Evolutionary conservation across 2,888 invertebrate species (phyloP).

Genomic region (Patella ulyssiponensis): DNA sequence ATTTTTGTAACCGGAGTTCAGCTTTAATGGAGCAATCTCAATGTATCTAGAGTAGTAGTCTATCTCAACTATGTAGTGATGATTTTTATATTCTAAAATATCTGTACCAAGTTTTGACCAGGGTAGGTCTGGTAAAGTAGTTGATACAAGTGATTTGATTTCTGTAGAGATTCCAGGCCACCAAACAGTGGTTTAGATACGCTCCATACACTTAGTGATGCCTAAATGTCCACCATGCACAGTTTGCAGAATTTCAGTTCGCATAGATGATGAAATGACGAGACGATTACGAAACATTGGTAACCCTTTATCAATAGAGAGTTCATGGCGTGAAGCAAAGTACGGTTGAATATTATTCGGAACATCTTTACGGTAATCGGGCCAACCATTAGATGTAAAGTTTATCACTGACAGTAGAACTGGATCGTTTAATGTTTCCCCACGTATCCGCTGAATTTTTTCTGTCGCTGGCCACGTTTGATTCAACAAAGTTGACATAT

Average conservation of each 20-base stretch:
- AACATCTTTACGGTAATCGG: constrained; percentile 19
- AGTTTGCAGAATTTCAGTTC: too few species aligned
- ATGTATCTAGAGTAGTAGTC: background rate
- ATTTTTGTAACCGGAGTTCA: too few species aligned
- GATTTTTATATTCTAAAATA: background rate
- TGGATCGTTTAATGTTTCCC: constrained; percentile 21
- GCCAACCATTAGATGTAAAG: constrained; percentile 34
- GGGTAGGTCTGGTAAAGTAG: background rate
- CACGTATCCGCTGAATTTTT: constrained; percentile 25
- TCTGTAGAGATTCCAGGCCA: too few species aligned
- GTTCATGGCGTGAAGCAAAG: constrained; percentile 25
- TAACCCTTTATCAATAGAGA: constrained; percentile 31
- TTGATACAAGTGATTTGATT: background rate
- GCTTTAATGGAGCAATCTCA: background rate
- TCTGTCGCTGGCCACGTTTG: constrained; percentile 20
- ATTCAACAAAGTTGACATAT: constrained; percentile 17
- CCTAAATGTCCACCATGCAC: too few species aligned
- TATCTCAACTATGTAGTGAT: background rate
- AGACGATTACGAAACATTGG: background rate
- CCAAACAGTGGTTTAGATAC: background rate
- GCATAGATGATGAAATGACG: background rate
- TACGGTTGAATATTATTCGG: constrained; percentile 16
- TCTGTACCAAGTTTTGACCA: constrained; percentile 8
- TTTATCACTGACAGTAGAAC: constrained; percentile 18
- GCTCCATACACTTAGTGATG: too few species aligned